Evolutionary conservation across 1,140 invertebrate species (phyloP), one percentile per base, ranked within the genome.

Genomic region (Drosophila ananassae): DNA sequence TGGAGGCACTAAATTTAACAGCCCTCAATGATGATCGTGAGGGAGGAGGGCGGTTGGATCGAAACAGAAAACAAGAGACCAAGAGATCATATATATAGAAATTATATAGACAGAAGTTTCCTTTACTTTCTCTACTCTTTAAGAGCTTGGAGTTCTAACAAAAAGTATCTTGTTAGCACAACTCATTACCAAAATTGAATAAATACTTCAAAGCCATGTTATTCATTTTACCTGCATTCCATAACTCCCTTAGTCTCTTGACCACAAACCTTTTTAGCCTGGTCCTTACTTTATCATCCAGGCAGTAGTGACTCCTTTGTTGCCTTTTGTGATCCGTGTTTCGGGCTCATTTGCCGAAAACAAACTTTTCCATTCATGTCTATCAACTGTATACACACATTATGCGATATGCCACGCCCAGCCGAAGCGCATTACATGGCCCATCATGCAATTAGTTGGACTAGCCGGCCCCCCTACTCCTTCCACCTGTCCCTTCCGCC

Each of bases 1-100:
- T 87, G 83, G 82, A 87, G 82, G 83, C 83, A 87, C 83, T 87
- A 87, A 87, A 87, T 83, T 87, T 87, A 87, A 87, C 83, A 87
- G 83, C 84, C 66, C 83, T 79, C 79, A 77, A 89, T 82, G 59
- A 76, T 62, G 37, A 58, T 41, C 71, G 69, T 10, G 12, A n/a
- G 17, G 21, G 17, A 17, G 12, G 37, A 32, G 32, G 24, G 17
- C 17, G 17, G 1, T 17, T 17, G 17, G 17, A 17, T 17, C 17
- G 1, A 17, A 17, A 17, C 17, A 17, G 17, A 17, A 17, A 17
- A 17, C 17, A 17, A 17, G 17, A 17, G 17, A 17, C 17, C 17
- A 17, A 17, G 17, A 17, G 17, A 17, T 17, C 17, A 17, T 17
- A 17, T 17, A 17, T 17, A 17, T 17, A 17, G 17, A 17, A 17